These are phyloP conservation scores for Ferdinandea cuprea DNA, from an alignment of 2,888 invertebrate genomes.

Conservation along the genomic window DNA sequence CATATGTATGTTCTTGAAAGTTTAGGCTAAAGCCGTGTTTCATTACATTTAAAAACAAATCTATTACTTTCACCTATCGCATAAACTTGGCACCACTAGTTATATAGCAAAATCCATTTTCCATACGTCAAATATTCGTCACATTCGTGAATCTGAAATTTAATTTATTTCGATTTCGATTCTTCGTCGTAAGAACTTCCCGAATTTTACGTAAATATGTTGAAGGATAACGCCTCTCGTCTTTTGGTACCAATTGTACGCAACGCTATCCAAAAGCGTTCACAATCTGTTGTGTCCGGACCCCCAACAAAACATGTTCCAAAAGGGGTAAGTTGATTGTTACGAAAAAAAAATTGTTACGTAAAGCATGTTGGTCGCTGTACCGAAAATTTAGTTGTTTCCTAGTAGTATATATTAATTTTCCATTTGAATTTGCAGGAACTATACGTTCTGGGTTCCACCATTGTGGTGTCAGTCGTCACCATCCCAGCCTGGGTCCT, in stretches of 20 bases:
- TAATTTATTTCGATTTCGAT: not conserved
- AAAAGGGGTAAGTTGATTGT: constrained; percentile 80
- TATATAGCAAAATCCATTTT: not conserved
- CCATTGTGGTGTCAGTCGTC: constrained; percentile 60
- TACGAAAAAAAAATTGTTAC: constrained; percentile 75
- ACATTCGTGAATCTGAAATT: constrained; percentile 47
- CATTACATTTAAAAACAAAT: not conserved
- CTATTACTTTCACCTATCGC: not conserved
- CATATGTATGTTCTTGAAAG: too few relatives aligned
- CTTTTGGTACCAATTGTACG: constrained; percentile 80
- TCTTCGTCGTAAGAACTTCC: not conserved
- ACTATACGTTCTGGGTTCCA: constrained; percentile 78
- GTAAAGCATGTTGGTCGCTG: constrained; percentile 76
- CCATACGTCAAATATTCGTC: constrained; percentile 47
- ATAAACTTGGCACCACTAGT: constrained; percentile 15
- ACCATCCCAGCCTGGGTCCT: constrained; percentile 81
- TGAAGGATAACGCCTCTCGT: constrained; percentile 79
- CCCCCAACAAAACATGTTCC: constrained; percentile 81
- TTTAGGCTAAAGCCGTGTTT: too few relatives aligned
- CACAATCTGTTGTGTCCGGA: constrained; percentile 80
- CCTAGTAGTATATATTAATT: too few relatives aligned
- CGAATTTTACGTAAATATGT: constrained; percentile 76
- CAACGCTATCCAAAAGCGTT: constrained; percentile 79
- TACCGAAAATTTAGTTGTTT: too few relatives aligned
- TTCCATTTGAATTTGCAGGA: constrained; percentile 78